Evolutionary conservation across 2,113 vertebrate genomes (phyloP).

Genomic region (Microcebus ravelobensis): DNA sequence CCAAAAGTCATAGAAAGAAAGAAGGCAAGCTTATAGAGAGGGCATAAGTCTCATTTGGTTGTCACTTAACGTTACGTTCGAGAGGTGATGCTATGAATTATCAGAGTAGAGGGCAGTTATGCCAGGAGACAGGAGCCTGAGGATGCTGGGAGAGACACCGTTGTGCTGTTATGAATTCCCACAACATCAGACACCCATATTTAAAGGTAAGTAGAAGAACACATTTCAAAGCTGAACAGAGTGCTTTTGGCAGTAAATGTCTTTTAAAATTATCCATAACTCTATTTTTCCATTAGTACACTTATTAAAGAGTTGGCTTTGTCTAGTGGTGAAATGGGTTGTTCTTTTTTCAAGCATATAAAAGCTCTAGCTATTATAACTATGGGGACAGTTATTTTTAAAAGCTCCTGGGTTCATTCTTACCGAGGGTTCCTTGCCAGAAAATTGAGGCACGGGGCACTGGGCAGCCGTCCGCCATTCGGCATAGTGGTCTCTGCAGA

Average conservation of each 20-base stretch:
- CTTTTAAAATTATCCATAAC: slow-evolving; percentile 68
- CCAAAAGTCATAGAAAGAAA: not conserved
- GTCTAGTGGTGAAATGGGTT: slow-evolving; percentile 49
- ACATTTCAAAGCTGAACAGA: slow-evolving; percentile 24
- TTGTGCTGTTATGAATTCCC: not conserved
- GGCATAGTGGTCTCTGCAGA: slow-evolving; percentile 85
- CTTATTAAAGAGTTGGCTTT: slow-evolving; percentile 67
- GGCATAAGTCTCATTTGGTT: not conserved
- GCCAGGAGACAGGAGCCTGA: not conserved
- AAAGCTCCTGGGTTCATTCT: slow-evolving; percentile 74
- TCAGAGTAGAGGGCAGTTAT: not conserved
- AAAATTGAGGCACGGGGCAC: slow-evolving; percentile 88
- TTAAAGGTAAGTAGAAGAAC: not conserved
- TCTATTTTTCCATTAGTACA: slow-evolving; percentile 60
- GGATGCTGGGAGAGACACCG: not conserved
- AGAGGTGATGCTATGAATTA: not conserved
- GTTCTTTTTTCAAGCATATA: slow-evolving; percentile 35
- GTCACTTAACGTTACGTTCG: not conserved
- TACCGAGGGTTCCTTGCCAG: slow-evolving; percentile 88
- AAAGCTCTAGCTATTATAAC: slow-evolving; percentile 54
- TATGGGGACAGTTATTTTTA: slow-evolving; percentile 48
- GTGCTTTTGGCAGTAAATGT: slow-evolving; percentile 63
- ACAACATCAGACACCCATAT: not conserved
- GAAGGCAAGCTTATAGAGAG: not conserved
- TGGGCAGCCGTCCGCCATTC: slow-evolving; percentile 83